Evolutionary conservation across 2,888 invertebrate genomes (phyloP).

Genomic region (Pollenia labialis): DNA sequence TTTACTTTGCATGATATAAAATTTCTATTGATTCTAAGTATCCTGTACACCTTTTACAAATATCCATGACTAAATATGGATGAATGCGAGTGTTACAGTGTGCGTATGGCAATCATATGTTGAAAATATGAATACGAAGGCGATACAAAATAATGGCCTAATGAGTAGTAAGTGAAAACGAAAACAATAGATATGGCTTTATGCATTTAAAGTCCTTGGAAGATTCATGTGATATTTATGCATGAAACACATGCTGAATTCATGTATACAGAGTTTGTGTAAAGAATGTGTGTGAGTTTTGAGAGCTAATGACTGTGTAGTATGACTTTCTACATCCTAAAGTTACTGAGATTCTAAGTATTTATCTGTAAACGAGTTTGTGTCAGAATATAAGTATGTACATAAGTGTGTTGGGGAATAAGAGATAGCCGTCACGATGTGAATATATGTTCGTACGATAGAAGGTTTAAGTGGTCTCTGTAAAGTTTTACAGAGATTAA

Average conservation of each 20-base stretch:
- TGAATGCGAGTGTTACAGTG: background rate
- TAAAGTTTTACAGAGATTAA: conserved; percentile 32
- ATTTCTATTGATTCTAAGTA: background rate
- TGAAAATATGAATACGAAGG: conserved; percentile 39
- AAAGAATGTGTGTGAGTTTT: background rate
- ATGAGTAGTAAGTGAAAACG: conserved; percentile 42
- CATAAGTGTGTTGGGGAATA: background rate
- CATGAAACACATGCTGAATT: conserved; percentile 1
- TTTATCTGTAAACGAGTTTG: background rate
- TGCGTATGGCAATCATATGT: conserved; percentile 26
- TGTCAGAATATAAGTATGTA: background rate
- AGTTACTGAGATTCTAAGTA: conserved; percentile 1
- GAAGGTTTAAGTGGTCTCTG: conserved; percentile 35
- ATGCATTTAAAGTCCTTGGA: conserved; percentile 29
- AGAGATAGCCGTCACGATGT: background rate
- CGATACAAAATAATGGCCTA: conserved; percentile 14
- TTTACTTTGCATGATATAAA: background rate
- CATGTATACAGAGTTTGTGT: background rate
- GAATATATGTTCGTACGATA: background rate
- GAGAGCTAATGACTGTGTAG: background rate
- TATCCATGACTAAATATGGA: background rate
- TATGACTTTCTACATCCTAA: conserved; percentile 16
- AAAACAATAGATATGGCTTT: conserved; percentile 54
- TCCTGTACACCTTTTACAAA: background rate
- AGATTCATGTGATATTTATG: conserved; percentile 25